phyloP scores from a whole-genome alignment of 2,888 invertebrate species.

The Diarsia brunnea region DNA sequence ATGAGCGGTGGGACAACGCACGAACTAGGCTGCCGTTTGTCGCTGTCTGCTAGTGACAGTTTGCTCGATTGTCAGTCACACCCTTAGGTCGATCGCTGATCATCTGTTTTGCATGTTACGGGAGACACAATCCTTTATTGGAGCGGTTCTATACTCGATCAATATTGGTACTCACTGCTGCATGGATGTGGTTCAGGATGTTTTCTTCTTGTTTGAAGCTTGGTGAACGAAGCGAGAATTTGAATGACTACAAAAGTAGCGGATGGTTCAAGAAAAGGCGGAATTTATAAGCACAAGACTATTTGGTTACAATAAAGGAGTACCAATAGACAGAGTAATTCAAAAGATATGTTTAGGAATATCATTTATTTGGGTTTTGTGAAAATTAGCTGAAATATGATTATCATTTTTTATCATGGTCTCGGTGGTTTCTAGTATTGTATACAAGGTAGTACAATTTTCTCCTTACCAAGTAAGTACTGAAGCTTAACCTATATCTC shows the following conservation, averaged over 20 bases:
- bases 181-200: too few species aligned
- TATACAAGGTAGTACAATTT: neutral
- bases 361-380: neutral
- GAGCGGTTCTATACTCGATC: constrained; percentile 8
- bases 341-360: too few species aligned
- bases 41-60: constrained; percentile 27
- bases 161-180: neutral
- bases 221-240: neutral
- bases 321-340: too few species aligned
- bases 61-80: constrained; percentile 34
- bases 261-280: neutral
- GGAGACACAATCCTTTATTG: constrained; percentile 23
- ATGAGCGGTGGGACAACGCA: neutral
- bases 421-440: neutral
- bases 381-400: neutral
- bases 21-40: constrained; percentile 31
- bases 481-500: neutral
- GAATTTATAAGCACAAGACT: neutral
- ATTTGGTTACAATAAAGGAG: neutral
- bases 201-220: neutral
- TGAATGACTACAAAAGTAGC: neutral
- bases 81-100: constrained; percentile 18
- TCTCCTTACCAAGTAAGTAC: neutral
- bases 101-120: constrained; percentile 35
- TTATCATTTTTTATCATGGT: neutral